phyloP scores from a whole-genome alignment of 2,113 vertebrate genomes.

The Apeltes quadracus region DNA sequence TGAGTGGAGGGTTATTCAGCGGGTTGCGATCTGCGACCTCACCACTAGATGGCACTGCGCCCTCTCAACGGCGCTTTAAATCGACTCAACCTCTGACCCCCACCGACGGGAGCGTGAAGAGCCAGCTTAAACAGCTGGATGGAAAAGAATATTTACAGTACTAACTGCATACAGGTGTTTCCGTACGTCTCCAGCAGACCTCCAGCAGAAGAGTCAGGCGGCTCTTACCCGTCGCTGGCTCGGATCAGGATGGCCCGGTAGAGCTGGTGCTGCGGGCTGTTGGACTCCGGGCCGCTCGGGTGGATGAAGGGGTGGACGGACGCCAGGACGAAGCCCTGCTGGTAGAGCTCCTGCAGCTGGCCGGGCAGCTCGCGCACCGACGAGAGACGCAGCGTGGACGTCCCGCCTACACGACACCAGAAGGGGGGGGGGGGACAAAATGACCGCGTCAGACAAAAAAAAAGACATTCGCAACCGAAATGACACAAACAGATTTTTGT shows the following conservation, averaged over 20 bases:
- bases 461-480: not conserved
- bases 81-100: no score
- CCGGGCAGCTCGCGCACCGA: slow-evolving; percentile 90
- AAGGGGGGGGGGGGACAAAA: slow-evolving; percentile 10
- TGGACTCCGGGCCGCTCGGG: slow-evolving; percentile 84
- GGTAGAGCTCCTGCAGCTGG: slow-evolving; percentile 94
- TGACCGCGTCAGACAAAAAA: not conserved
- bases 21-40: no score
- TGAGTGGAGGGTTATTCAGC: not conserved
- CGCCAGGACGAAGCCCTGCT: slow-evolving; percentile 91
- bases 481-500: not conserved
- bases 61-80: no score
- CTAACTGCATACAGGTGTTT: no score
- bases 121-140: no score
- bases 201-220: no score
- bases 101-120: no score
- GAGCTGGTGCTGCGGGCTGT: slow-evolving; percentile 88
- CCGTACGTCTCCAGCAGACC: not conserved
- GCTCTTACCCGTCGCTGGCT: slow-evolving; percentile 88
- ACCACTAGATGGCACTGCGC: no score
- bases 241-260: slow-evolving; percentile 94
- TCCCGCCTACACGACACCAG: slow-evolving; percentile 78
- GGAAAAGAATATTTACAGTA: no score
- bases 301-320: slow-evolving; percentile 94
- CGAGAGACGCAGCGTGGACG: slow-evolving; percentile 89